Base-by-base conservation (phyloP, 2,888 invertebrate species). In the Himalopsyche tibetana region DNA sequence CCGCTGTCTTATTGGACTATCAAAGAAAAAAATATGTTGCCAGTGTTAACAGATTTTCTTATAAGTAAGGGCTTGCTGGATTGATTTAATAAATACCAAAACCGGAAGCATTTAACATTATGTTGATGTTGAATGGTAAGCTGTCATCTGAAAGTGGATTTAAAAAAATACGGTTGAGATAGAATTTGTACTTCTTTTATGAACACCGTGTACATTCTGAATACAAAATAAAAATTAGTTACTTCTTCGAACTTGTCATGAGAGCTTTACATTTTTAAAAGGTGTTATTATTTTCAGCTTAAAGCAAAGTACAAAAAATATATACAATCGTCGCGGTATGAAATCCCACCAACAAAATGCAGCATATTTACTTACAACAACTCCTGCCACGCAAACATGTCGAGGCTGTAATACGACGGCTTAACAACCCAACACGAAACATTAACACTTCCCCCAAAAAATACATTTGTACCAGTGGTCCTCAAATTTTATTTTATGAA, bases 371-470 rank as follows among this genome's bases (percentile, higher is more conserved):
- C 80, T 80, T 42, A 80, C 38, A 80, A 38, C 42, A 80, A 80
- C 80, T 63, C 19, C 63, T 19, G 81, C 28, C 45, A 51, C 45
- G 51, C 42, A 63, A 63, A 45, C 81, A 51, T 81, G 81, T 81
- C 81, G 45, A 40, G 51, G 42, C 45, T 42, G 45, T 81, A 81
- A 81, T 81, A 17, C 51, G 42, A 28, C 5, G 81, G 81, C 81
- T 81, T 81, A 81, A 51, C 81, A 45, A 51, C 42, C 42, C n/a
- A 51, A 51, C 81, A 81, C 81, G 81, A 51, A 81, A 51, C 81
- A 81, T 81, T 81, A 81, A 45, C 81, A 81, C 81, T 11, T 81
- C 81, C 28, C 81, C 40, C n/a, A 38, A 80, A 74, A 63, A 63
- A 63, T 19, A 63, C 63, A 63, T 63, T 63, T 63, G 19, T 9